phyloP scores from a whole-genome alignment of 2,113 vertebrate genomes.

The Rhynchomys soricoides region DNA sequence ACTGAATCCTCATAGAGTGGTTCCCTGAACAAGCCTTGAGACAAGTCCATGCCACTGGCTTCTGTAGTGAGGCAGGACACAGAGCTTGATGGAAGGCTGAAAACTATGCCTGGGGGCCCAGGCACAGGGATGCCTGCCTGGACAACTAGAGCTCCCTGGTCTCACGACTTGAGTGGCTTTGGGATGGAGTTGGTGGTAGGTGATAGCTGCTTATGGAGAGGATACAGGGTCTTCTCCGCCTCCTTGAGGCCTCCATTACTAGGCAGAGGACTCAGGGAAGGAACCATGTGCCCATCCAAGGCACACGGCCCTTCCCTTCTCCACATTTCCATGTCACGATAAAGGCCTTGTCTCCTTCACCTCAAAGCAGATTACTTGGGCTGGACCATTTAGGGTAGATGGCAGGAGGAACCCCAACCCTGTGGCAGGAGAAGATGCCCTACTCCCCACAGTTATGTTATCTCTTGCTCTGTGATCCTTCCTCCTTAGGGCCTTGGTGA shows the following conservation, averaged over 20 bases:
- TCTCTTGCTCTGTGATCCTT: neutral
- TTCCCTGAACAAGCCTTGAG: neutral
- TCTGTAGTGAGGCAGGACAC: neutral
- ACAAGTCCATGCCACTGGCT: neutral
- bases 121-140: neutral
- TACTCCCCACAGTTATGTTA: neutral
- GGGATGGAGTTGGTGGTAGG: neutral
- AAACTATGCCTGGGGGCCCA: neutral
- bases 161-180: neutral
- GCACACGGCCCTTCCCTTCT: neutral
- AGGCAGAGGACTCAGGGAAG: neutral
- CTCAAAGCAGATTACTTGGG: neutral
- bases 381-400: no score
- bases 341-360: neutral
- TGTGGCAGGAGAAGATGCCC: neutral
- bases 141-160: neutral
- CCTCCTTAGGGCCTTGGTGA: slow-evolving; percentile 46
- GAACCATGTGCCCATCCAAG: neutral
- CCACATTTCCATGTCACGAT: neutral
- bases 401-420: neutral
- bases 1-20: neutral
- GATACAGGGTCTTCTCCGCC: neutral
- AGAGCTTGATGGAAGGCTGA: neutral
- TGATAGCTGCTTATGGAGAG: neutral
- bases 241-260: neutral